Evolutionary conservation across 2,797 vertebrate species (phyloP).

Genomic region (Aythya fuligula): DNA sequence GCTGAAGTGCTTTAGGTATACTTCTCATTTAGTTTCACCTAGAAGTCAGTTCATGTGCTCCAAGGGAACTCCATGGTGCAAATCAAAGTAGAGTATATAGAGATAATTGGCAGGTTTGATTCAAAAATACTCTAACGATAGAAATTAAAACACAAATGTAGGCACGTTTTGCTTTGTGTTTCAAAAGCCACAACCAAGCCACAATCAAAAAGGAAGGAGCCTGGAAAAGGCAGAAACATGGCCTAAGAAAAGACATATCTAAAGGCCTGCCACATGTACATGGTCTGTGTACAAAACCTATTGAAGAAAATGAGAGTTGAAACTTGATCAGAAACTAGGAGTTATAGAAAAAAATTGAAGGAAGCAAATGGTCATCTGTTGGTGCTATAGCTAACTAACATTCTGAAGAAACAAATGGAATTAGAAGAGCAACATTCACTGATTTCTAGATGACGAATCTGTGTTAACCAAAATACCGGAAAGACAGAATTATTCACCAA

Average conservation of each 20-base stretch:
- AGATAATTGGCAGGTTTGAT: background rate
- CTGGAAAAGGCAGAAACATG: background rate
- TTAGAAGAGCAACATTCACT: background rate
- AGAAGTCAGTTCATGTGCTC: background rate
- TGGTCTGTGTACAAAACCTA: background rate
- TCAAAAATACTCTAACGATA: background rate
- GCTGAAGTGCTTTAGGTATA: rapidly evolving
- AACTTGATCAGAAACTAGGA: background rate
- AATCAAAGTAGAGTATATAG: background rate
- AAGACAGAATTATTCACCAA: background rate
- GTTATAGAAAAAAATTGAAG: background rate
- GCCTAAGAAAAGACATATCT: background rate
- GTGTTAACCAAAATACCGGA: background rate
- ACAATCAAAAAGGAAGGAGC: background rate
- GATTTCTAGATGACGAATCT: background rate
- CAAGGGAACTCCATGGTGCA: background rate
- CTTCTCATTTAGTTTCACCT: background rate
- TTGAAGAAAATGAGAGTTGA: background rate
- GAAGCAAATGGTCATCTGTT: background rate
- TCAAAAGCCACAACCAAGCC: background rate
- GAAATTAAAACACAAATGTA: background rate
- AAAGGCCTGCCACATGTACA: background rate
- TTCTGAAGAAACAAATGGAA: background rate
- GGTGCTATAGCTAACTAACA: background rate
- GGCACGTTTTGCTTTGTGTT: background rate